These are phyloP conservation scores for Drusus annulatus DNA, from an alignment of 1,140 invertebrate species.

Conservation along the genomic window DNA sequence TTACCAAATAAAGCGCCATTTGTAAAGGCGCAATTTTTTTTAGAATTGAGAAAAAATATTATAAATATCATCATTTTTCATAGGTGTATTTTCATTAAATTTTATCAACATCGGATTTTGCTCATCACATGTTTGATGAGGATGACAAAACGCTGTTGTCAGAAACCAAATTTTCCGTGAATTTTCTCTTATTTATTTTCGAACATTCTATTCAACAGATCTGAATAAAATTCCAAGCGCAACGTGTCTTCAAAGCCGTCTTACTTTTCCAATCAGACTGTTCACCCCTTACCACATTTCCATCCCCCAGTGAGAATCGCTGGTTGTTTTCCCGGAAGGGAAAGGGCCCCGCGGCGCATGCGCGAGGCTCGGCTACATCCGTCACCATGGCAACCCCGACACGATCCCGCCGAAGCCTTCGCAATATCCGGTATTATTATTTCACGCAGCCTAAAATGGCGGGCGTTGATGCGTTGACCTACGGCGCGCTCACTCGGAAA, in stretches of 20 bases:
- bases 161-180: too few relatives aligned
- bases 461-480: conserved; percentile 24
- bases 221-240: too few relatives aligned
- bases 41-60: too few relatives aligned
- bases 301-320: conserved; percentile 1
- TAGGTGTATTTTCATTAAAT: too few relatives aligned
- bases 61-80: too few relatives aligned
- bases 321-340: conserved; percentile 19
- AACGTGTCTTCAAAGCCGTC: neutral
- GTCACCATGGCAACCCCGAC: conserved; percentile 17
- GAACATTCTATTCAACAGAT: too few relatives aligned
- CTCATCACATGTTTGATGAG: too few relatives aligned
- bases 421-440: conserved; percentile 25
- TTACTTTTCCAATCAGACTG: neutral
- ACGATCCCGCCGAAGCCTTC: conserved; percentile 30
- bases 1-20: too few relatives aligned
- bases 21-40: too few relatives aligned
- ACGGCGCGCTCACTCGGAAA: neutral
- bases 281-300: neutral
- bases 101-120: too few relatives aligned
- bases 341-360: neutral
- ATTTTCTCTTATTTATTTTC: too few relatives aligned
- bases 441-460: conserved; percentile 3
- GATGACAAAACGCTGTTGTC: too few relatives aligned
- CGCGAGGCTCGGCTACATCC: neutral